Percentiles rank a stretch among this genome's conserved stretches.
Conservation (phyloP, 2,113 vertebrate species). For the Melanotaenia duboulayi region DNA sequence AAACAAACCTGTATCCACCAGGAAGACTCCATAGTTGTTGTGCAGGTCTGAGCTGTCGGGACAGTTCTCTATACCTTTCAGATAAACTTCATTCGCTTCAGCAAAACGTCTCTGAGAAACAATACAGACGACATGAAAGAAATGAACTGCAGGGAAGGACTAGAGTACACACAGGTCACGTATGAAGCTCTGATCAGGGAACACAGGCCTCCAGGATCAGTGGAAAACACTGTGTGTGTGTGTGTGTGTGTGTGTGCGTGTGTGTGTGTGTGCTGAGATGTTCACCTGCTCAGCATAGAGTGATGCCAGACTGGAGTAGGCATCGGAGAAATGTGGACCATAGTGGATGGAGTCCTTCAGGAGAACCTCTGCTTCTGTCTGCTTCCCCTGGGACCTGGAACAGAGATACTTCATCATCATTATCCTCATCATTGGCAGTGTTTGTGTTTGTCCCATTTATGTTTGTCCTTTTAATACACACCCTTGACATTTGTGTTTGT, state of each 20-base stretch:
- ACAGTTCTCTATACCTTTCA: conserved; percentile 91
- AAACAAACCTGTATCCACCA: conserved; percentile 89
- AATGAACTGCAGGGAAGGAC: too few species aligned
- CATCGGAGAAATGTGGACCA: conserved; percentile 93
- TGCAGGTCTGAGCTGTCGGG: conserved; percentile 95
- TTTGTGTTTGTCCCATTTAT: too few species aligned
- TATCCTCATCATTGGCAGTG: too few species aligned
- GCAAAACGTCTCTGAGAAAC: conserved; percentile 85
- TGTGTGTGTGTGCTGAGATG: not conserved
- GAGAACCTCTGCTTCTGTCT: conserved; percentile 87
- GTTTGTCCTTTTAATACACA: too few species aligned
- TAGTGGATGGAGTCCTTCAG: conserved; percentile 89
- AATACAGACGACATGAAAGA: not conserved
- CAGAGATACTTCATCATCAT: conserved; percentile 13
- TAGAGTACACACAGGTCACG: too few species aligned
- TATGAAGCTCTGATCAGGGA: too few species aligned
- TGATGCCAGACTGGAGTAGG: conserved; percentile 94
- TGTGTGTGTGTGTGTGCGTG: too few species aligned
- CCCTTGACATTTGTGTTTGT: too few species aligned
- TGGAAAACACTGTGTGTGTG: too few species aligned
- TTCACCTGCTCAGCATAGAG: conserved; percentile 93
- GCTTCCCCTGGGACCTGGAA: conserved; percentile 88
- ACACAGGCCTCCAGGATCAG: too few species aligned
- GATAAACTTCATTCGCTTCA: conserved; percentile 91
- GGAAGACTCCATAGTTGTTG: conserved; percentile 96